Evolutionary conservation across 2,888 invertebrate species (phyloP).

Genomic region (Polydrusus pterygomalis): DNA sequence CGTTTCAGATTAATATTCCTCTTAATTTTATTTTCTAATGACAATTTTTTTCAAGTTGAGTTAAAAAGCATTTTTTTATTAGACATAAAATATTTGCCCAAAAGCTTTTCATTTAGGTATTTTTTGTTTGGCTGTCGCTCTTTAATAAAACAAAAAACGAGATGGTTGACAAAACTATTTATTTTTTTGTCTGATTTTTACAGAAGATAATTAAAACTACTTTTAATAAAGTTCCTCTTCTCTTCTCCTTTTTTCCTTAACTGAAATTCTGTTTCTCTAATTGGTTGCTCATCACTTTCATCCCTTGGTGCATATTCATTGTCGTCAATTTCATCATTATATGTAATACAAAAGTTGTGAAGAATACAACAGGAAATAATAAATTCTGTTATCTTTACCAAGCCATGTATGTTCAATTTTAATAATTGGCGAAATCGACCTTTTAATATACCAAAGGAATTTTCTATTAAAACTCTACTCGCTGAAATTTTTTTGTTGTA

Average conservation of each 20-base stretch:
- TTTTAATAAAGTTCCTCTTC: neutral
- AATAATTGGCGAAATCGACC: constrained; percentile 13
- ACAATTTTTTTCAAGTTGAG: too few relatives aligned
- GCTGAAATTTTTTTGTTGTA: constrained; percentile 62
- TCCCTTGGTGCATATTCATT: too few relatives aligned
- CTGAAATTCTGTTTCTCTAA: neutral
- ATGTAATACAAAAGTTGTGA: constrained; percentile 24
- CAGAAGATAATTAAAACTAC: neutral
- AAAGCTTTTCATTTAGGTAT: too few relatives aligned
- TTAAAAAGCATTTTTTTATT: too few relatives aligned
- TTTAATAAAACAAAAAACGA: too few relatives aligned
- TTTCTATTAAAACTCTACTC: constrained; percentile 63
- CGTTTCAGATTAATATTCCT: too few relatives aligned
- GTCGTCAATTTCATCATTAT: too few relatives aligned
- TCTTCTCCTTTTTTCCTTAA: neutral
- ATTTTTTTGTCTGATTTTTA: too few relatives aligned
- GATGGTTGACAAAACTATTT: too few relatives aligned
- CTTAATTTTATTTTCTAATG: too few relatives aligned
- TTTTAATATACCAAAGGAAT: constrained; percentile 64
- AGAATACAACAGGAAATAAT: constrained; percentile 24
- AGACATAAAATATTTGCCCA: too few relatives aligned
- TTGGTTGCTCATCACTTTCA: neutral
- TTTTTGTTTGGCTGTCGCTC: too few relatives aligned
- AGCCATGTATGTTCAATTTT: neutral
- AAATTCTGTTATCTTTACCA: constrained; percentile 6